Conservation (phyloP, 2,797 vertebrate genomes). For the Bucorvus abyssinicus region DNA sequence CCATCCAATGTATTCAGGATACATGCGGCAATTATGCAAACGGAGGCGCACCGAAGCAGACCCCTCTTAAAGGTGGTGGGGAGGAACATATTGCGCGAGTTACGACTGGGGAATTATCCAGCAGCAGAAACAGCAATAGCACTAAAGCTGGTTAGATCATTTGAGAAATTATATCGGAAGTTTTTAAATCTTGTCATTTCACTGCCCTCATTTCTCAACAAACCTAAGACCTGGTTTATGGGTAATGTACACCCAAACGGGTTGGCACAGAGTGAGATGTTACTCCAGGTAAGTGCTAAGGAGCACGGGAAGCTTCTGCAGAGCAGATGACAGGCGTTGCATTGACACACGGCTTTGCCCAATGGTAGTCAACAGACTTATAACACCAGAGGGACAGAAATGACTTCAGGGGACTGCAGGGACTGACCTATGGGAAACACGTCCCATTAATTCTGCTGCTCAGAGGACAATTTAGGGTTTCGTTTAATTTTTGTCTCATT, state of each 20-base stretch:
- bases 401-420: background rate
- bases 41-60: background rate
- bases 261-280: background rate
- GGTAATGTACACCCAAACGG: background rate
- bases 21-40: background rate
- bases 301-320: background rate
- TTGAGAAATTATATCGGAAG: background rate
- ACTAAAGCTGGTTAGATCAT: background rate
- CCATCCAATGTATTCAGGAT: rapidly evolving
- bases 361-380: background rate
- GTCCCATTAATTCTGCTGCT: background rate
- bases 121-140: background rate
- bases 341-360: background rate
- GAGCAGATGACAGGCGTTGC: background rate
- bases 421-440: background rate
- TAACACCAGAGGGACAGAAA: background rate
- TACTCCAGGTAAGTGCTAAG: background rate
- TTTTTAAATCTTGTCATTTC: background rate
- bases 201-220: rapidly evolving
- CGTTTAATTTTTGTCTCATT: background rate
- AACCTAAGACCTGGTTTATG: background rate
- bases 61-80: background rate
- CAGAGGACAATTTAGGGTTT: background rate
- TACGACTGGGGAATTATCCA: background rate
- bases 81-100: background rate